phyloP scores from a whole-genome alignment of 2,797 vertebrate species.

The Mus minutoides region DNA sequence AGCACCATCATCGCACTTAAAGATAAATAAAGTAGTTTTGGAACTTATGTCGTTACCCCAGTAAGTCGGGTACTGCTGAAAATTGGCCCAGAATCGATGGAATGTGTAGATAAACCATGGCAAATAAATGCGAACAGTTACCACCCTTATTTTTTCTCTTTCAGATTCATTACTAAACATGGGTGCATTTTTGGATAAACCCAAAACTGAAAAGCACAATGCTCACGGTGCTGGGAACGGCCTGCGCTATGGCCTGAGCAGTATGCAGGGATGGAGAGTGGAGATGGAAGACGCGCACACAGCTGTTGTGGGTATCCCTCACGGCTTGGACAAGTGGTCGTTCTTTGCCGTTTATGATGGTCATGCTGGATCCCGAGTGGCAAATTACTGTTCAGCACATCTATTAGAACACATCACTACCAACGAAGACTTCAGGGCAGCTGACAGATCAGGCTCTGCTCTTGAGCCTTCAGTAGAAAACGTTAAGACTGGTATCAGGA shows the following conservation, averaged over 20 bases:
- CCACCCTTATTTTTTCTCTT: slow-evolving; percentile 77
- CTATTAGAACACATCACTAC: slow-evolving; percentile 97
- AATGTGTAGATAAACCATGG: slow-evolving; percentile 7
- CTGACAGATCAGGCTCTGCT: slow-evolving; percentile 87
- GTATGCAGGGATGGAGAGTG: slow-evolving; percentile 99
- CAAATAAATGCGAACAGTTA: slow-evolving; percentile 29
- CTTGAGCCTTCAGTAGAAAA: slow-evolving; percentile 92
- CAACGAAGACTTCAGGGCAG: slow-evolving; percentile 94
- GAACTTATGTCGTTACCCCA: neutral
- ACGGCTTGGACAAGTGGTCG: slow-evolving; percentile 96
- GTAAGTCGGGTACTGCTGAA: slow-evolving; percentile 34
- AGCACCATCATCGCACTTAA: neutral
- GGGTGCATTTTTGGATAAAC: slow-evolving; percentile 99
- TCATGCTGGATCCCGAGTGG: slow-evolving; percentile 97
- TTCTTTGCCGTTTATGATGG: slow-evolving; percentile 99
- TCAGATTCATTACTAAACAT: slow-evolving; percentile 92
- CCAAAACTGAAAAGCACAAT: slow-evolving; percentile 99
- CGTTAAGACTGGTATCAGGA: slow-evolving; percentile 96
- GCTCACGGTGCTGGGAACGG: slow-evolving; percentile 96
- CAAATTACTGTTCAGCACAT: slow-evolving; percentile 98
- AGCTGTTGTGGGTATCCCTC: slow-evolving; percentile 95
- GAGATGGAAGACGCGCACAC: slow-evolving; percentile 99
- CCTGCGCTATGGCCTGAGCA: slow-evolving; percentile 96
- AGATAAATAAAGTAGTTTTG: neutral
- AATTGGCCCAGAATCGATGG: slow-evolving; percentile 16